Conservation (phyloP, 2,888 invertebrate genomes). For the Trimorus sp. region DNA sequence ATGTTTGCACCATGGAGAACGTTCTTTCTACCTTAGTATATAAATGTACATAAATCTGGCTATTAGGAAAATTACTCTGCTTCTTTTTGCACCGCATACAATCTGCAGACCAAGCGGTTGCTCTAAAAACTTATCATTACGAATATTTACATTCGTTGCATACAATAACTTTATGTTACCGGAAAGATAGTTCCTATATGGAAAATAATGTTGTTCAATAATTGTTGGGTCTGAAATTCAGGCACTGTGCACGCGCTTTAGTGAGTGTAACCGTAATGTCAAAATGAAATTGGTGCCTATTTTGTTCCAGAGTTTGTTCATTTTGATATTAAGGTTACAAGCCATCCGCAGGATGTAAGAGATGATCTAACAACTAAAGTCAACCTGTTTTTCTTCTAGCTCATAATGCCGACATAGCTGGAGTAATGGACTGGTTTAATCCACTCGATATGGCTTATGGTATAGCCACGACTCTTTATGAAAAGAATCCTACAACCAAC, state of each 20-base stretch:
- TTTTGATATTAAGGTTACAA: background rate
- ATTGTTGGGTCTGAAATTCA: background rate
- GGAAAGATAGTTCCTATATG: too few relatives aligned
- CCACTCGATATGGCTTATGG: slow-evolving; percentile 85
- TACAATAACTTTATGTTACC: too few relatives aligned
- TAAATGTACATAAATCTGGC: too few relatives aligned
- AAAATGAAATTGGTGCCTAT: background rate
- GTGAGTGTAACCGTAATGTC: slow-evolving; percentile 4
- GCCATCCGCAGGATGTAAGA: background rate
- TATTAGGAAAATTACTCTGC: too few relatives aligned
- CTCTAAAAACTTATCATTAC: too few relatives aligned
- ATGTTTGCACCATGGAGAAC: too few relatives aligned
- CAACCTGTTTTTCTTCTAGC: slow-evolving; percentile 48
- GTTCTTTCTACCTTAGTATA: too few relatives aligned
- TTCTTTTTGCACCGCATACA: too few relatives aligned
- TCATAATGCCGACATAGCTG: slow-evolving; percentile 71
- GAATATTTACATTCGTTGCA: too few relatives aligned
- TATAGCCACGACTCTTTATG: slow-evolving; percentile 90
- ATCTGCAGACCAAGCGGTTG: too few relatives aligned
- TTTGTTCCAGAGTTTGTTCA: background rate
- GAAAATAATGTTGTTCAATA: background rate
- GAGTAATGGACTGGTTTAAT: slow-evolving; percentile 83
- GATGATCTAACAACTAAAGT: background rate
- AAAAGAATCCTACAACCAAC: slow-evolving; percentile 90
- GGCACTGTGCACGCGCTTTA: slow-evolving; percentile 35